Base-by-base conservation (phyloP, 2,888 invertebrate genomes). In the Drosophila macrospina region DNA sequence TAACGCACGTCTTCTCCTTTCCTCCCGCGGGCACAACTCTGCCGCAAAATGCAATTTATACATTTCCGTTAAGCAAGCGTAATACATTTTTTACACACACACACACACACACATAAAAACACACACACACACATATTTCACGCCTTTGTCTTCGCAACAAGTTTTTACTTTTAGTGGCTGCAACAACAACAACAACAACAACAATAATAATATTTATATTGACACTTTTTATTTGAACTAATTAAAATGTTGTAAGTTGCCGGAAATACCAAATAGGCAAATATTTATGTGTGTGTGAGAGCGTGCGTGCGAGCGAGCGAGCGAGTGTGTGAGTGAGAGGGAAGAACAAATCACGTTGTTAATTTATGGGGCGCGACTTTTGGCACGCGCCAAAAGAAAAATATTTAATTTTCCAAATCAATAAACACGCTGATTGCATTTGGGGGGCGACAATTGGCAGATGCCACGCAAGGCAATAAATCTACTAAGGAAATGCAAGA, bases 391-490 rank as follows among this genome's bases (percentile, higher is more conserved):
- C 60, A 56, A 68, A 78, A 67, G 79, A 74, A 80, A 79, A 79
- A 79, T 86, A 89, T 86, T 86, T 86, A 86, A 86, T 86, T 86
- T 86, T 86, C 85, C 85, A 86, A 89, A 79, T 89, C 85, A 86
- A 86, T 86, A 86, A 81, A 68, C 89, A 86, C 88, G 82, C 89
- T 86, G 85, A 86, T 86, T 86, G 85, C 89, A 87, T 81, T 54
- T 89, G 71, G 70, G 71, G 70, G 82, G 79, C 55, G 80, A 78
- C 84, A 83, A 83, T 88, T 88, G 83, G 81, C 88, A 85, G 78
- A 67, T 75, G 75, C 75, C 86, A 71, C 66, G 72, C 79, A 41
- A 59, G 78, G 75, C 84, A 86, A 88, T 88, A 83, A 83, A 86
- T 83, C 80, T 80, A 64, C 39, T 11, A 60, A 65, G 77, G 61